A percentile compares a stretch with the other conserved stretches of the same genome.
Evolutionary conservation across 2,113 vertebrate genomes (phyloP).

Genomic region (Tretioscincus oriximinensis): DNA sequence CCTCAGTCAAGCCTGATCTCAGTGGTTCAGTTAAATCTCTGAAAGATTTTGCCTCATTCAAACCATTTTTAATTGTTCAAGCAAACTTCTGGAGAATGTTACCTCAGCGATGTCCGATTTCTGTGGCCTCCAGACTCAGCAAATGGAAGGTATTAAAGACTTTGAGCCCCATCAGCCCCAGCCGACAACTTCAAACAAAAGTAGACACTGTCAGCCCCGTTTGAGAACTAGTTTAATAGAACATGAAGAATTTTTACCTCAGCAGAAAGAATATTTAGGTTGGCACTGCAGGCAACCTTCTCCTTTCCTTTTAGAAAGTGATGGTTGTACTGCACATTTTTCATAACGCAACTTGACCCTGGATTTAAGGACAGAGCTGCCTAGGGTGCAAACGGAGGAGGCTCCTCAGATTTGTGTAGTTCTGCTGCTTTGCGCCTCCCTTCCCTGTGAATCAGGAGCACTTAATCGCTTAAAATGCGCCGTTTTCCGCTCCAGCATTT

Average conservation of each 20-base stretch:
- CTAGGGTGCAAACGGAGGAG: not conserved
- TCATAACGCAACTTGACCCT: not conserved
- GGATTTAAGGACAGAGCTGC: not conserved
- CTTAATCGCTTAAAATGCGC: no score
- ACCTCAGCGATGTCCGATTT: no score
- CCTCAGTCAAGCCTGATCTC: no score
- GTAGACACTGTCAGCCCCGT: no score
- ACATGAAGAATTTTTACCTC: no score
- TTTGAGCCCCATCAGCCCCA: not conserved
- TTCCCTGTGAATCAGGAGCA: not conserved
- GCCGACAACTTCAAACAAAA: no score
- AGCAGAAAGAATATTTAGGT: not conserved
- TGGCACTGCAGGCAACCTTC: not conserved
- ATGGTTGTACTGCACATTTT: not conserved
- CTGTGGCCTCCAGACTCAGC: no score
- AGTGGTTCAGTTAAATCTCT: no score
- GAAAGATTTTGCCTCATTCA: no score
- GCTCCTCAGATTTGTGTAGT: not conserved
- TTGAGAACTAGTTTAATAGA: no score
- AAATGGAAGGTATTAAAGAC: not conserved
- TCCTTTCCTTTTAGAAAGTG: not conserved
- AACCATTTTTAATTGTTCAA: no score
- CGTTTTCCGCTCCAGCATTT: not conserved
- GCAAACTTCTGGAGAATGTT: no score
- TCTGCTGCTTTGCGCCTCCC: not conserved